Evolutionary conservation across 2,797 vertebrate species (phyloP).

Genomic region (Sebastes reedi): DNA sequence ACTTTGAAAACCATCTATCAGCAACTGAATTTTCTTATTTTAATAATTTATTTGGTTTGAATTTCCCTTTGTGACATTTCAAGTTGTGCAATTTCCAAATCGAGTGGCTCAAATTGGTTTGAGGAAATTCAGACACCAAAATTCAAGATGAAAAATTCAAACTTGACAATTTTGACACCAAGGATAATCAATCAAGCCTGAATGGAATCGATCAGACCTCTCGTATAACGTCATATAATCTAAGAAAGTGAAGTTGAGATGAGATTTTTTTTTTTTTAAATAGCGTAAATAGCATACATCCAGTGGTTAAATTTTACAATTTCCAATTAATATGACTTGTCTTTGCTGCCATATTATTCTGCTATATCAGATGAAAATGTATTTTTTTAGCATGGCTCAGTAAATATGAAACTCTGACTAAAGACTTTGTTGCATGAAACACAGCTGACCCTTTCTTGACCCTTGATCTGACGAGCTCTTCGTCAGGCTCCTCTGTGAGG

Average conservation of each 20-base stretch:
- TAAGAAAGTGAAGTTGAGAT: not conserved
- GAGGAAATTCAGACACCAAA: not conserved
- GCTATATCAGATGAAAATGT: not conserved
- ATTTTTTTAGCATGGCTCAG: not conserved
- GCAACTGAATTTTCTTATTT: too few species aligned
- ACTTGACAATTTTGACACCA: not conserved
- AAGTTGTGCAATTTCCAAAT: not conserved
- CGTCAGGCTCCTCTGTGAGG: conserved; percentile 28
- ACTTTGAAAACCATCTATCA: not conserved
- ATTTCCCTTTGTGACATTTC: not conserved
- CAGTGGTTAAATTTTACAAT: not conserved
- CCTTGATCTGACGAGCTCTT: conserved; percentile 32
- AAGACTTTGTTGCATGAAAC: conserved; percentile 14
- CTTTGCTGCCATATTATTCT: not conserved
- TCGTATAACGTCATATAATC: not conserved
- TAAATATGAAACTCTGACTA: not conserved
- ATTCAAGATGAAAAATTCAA: not conserved
- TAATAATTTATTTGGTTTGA: not conserved
- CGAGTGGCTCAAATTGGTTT: not conserved
- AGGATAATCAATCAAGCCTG: not conserved
- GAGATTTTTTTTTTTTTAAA: not conserved
- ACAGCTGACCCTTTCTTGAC: conserved; percentile 14
- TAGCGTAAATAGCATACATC: not conserved
- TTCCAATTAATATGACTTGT: not conserved
- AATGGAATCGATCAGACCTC: not conserved